Evolutionary conservation across 2,888 invertebrate species (phyloP), one percentile per base, ranked within the genome.

Genomic region (Tethea ocularis): DNA sequence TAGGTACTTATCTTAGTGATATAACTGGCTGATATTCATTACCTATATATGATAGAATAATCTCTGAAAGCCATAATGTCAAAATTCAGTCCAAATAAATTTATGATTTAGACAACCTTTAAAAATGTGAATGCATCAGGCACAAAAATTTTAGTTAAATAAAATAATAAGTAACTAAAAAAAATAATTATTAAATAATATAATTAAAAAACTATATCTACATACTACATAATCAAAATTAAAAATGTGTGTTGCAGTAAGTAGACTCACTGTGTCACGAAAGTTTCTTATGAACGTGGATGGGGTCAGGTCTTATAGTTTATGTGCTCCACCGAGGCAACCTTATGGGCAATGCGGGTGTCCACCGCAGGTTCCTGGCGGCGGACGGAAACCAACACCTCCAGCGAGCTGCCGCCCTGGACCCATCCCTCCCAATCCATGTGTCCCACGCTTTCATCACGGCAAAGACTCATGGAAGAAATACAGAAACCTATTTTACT

Each of bases 391-490:
- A 3, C 82, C 87, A 52, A 71, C 73, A n/a, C 84, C 82, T 0
- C 86, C 84, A 2, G 57, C 74, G 0, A 76, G 69, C 57, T 86
- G 86, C 74, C 75, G 63, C 20, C 87, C 76, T 7, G 77, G 64
- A n/a, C 80, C 70, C 26, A 75, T 83, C 57, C 79, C 79, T 51
- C 77, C 69, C n/a, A 86, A 80, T 67, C 86, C 80, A 59, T 90
- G 91, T 72, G 69, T 73, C 1, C 91, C 91, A 1, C 64, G 52
- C 23, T 84, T 64, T 69, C 82, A 80, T 60, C 74, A 82, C 23
- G 84, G 83, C n/a, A 74, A 82, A n/a, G 72, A 79, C 55, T 70
- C 74, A 2, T 86, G 80, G 78, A 88, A 78, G 60, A 87, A 80
- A 71, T 88, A 77, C 64, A 88, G 82, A 68, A 80, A 73, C 59